These are phyloP conservation scores for Cyprinus carpio DNA, from an alignment of 2,113 vertebrate genomes.

Conservation along the genomic window DNA sequence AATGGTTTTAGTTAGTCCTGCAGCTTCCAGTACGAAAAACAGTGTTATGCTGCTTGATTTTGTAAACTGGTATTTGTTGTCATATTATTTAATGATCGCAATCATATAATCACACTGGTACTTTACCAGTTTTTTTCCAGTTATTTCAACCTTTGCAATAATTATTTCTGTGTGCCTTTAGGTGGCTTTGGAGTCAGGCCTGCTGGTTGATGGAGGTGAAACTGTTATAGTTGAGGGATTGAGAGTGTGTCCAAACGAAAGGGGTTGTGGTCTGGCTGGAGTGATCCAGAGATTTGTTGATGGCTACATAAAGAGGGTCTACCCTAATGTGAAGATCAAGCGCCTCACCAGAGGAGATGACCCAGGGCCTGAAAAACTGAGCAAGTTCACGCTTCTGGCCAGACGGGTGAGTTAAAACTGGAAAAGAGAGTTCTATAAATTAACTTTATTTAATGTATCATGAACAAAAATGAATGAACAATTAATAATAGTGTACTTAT, in stretches of 20 bases:
- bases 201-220: constrained; percentile 59
- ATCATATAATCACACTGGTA: not conserved
- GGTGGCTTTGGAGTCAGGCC: constrained; percentile 61
- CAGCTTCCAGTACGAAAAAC: not conserved
- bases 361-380: constrained; percentile 51
- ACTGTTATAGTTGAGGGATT: constrained; percentile 62
- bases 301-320: constrained; percentile 51
- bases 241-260: constrained; percentile 57
- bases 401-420: constrained; percentile 44
- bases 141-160: not conserved
- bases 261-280: constrained; percentile 60
- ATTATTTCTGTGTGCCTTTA: constrained; percentile 33
- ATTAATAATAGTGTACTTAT: not conserved
- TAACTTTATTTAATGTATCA: not conserved
- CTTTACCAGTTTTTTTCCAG: not conserved
- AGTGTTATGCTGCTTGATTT: not conserved
- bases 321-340: constrained; percentile 56
- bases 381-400: constrained; percentile 54
- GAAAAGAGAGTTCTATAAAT: not conserved
- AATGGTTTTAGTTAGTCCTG: no score
- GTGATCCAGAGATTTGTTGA: constrained; percentile 55
- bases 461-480: not conserved
- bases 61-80: not conserved
- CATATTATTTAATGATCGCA: not conserved
- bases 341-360: constrained; percentile 49